Evolutionary conservation across 2,888 invertebrate species (phyloP).

Genomic region (Melinopterus prodromus): DNA sequence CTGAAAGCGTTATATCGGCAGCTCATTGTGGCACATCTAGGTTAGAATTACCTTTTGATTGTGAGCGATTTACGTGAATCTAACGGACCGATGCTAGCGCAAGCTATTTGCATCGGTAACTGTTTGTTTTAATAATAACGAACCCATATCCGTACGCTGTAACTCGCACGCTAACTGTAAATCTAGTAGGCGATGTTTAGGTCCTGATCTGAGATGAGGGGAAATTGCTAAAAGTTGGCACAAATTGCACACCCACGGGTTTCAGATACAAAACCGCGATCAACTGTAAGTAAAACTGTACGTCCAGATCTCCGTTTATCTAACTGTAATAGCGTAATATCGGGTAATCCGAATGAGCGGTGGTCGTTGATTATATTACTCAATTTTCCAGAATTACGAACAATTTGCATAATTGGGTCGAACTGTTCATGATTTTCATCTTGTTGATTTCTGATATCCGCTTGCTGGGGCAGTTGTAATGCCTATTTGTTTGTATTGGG

Average conservation of each 20-base stretch:
- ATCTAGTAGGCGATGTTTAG: slow-evolving; percentile 25
- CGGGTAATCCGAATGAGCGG: neutral
- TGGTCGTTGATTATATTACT: neutral
- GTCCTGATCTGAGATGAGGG: neutral
- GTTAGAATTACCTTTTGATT: slow-evolving; percentile 36
- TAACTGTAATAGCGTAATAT: neutral
- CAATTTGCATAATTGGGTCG: slow-evolving; percentile 4
- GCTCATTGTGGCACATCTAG: slow-evolving; percentile 23
- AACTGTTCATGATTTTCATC: neutral
- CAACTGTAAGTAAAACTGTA: neutral
- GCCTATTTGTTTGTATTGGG: no score
- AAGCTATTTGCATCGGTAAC: slow-evolving; percentile 34
- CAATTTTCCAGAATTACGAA: neutral
- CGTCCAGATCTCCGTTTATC: neutral
- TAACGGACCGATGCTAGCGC: slow-evolving; percentile 27
- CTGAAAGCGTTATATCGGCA: neutral
- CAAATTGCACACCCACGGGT: neutral
- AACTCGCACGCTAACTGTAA: slow-evolving; percentile 26
- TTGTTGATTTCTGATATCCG: neutral
- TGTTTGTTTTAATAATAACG: slow-evolving; percentile 36
- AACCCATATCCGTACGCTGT: neutral
- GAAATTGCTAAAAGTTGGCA: neutral
- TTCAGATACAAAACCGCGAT: neutral
- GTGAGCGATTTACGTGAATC: slow-evolving; percentile 33
- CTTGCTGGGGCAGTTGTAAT: no score